phyloP scores from a whole-genome alignment of 2,888 invertebrate species.

The Parapristionchus giblindavisi region DNA sequence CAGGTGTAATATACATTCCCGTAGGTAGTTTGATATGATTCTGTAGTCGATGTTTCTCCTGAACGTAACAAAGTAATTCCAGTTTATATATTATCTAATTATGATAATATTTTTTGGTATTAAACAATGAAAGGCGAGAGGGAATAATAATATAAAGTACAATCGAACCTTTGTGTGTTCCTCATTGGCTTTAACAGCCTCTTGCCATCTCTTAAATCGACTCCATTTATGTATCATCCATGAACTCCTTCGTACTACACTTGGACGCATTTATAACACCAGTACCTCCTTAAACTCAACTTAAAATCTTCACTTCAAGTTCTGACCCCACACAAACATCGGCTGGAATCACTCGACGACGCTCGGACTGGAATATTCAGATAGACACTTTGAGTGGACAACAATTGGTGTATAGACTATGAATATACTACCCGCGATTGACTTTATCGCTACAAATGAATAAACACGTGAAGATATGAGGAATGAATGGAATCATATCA shows the following conservation, averaged over 20 bases:
- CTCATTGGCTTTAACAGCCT: conserved; percentile 48
- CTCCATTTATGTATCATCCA: conserved; percentile 48
- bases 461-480: conserved; percentile 32
- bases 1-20: conserved; percentile 64
- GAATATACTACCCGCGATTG: conserved; percentile 11
- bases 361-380: conserved; percentile 23
- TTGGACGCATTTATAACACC: conserved; percentile 15
- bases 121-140: too few species aligned
- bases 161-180: conserved; percentile 46
- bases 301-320: background rate
- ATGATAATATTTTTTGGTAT: too few species aligned
- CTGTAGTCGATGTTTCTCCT: conserved; percentile 48
- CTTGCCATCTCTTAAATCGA: conserved; percentile 57
- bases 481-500: background rate
- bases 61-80: too few species aligned
- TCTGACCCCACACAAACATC: too few species aligned
- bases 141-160: too few species aligned
- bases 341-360: too few species aligned
- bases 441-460: conserved; percentile 25
- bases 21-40: conserved; percentile 58
- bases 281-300: background rate
- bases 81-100: too few species aligned
- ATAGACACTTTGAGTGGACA: conserved; percentile 8
- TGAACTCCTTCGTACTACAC: conserved; percentile 3
- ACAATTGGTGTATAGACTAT: background rate